Evolutionary conservation across 1,140 invertebrate genomes (phyloP).

Genomic region (Orius insidiosus): DNA sequence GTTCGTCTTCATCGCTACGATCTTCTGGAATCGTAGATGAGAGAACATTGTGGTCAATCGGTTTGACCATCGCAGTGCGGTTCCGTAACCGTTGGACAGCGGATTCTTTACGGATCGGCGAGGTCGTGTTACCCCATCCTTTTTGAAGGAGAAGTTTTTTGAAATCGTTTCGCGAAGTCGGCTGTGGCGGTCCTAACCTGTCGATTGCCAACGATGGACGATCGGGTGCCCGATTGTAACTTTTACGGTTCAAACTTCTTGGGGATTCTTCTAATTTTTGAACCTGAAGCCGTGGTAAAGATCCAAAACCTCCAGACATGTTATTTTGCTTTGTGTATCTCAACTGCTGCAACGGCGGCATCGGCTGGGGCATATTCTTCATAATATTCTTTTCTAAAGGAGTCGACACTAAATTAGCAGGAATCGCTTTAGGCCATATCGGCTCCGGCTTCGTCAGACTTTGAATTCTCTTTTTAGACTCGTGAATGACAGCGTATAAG

Average conservation of each 20-base stretch:
- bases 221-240: conserved; percentile 1
- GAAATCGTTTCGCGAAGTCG: conserved; percentile 40
- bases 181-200: conserved; percentile 14
- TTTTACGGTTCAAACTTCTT: conserved; percentile 13
- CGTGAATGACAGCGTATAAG: conserved; percentile 57
- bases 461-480: conserved; percentile 55
- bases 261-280: conserved; percentile 15
- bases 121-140: conserved; percentile 15
- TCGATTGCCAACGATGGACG: conserved; percentile 11
- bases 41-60: conserved; percentile 54
- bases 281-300: conserved; percentile 12
- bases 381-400: background rate
- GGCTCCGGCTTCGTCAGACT: conserved; percentile 25
- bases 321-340: conserved; percentile 5
- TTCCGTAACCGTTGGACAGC: conserved; percentile 55
- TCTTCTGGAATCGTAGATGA: conserved; percentile 40
- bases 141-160: conserved; percentile 54
- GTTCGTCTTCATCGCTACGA: conserved; percentile 29
- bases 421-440: conserved; percentile 19
- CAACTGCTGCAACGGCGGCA: conserved; percentile 9
- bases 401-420: conserved; percentile 5
- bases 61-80: conserved; percentile 25
- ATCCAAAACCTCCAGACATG: conserved; percentile 6
- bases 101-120: conserved; percentile 37
- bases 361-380: conserved; percentile 12